These are phyloP conservation scores for Priapulus caudatus DNA, from an alignment of 2,888 invertebrate genomes.

Conservation along the genomic window DNA sequence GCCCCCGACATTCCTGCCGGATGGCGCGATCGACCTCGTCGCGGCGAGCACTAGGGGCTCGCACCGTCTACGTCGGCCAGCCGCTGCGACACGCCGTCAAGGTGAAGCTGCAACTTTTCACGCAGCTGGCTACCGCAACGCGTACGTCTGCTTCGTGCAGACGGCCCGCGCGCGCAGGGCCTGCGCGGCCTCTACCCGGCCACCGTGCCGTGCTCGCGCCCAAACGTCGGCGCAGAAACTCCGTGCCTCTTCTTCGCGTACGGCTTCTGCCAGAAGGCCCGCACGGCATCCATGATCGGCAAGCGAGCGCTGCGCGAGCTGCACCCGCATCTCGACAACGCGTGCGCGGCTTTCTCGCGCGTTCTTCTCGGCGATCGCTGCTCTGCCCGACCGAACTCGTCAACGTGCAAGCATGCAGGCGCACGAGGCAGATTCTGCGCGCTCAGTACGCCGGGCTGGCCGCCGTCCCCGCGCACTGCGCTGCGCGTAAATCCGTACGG, in stretches of 20 bases:
- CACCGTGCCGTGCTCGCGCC: slow-evolving; percentile 80
- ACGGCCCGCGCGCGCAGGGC: slow-evolving; percentile 78
- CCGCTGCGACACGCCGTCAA: slow-evolving; percentile 97
- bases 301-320: slow-evolving; percentile 52
- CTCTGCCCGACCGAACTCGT: slow-evolving; percentile 94
- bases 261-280: slow-evolving; percentile 84
- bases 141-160: slow-evolving; percentile 67
- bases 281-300: slow-evolving; percentile 44
- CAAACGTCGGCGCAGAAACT: slow-evolving; percentile 97
- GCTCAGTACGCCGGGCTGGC: not conserved
- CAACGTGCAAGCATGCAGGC: slow-evolving; percentile 94
- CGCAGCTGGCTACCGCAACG: slow-evolving; percentile 69
- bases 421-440: slow-evolving; percentile 54
- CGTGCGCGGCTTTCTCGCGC: slow-evolving; percentile 85
- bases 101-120: slow-evolving; percentile 96
- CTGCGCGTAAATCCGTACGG: not conserved
- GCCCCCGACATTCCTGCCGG: not conserved
- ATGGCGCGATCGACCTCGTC: not conserved
- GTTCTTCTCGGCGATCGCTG: slow-evolving; percentile 87
- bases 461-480: not conserved
- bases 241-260: slow-evolving; percentile 88
- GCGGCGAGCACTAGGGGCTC: slow-evolving; percentile 54
- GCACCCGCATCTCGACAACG: slow-evolving; percentile 60
- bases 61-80: slow-evolving; percentile 84
- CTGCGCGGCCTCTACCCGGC: slow-evolving; percentile 57